phyloP scores from a whole-genome alignment of 2,113 vertebrate species.

The Amazona guildingii region DNA sequence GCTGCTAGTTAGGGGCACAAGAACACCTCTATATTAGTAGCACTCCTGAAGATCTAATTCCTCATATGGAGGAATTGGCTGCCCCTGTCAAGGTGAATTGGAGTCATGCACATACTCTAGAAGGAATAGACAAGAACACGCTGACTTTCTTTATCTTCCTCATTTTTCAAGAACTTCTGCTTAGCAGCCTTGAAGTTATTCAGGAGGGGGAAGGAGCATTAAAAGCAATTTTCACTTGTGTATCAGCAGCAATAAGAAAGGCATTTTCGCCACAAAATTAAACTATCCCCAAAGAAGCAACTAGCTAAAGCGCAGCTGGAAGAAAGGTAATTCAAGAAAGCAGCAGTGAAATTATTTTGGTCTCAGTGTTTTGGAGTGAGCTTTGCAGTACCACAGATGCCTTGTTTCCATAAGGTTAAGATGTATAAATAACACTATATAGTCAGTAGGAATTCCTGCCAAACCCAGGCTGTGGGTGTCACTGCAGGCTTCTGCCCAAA shows the following conservation, averaged over 20 bases:
- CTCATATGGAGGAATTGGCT: background rate
- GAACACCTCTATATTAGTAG: background rate
- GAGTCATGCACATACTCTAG: background rate
- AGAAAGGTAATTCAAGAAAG: background rate
- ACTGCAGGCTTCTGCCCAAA: background rate
- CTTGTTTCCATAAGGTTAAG: background rate
- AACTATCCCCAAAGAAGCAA: background rate
- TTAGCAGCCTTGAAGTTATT: background rate
- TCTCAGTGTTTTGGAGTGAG: background rate
- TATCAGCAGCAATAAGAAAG: background rate
- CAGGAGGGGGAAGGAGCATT: background rate
- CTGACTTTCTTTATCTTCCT: background rate
- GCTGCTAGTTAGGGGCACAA: background rate
- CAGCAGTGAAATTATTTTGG: background rate
- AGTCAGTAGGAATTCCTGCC: background rate
- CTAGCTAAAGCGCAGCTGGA: background rate
- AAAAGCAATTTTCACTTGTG: background rate
- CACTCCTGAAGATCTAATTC: background rate
- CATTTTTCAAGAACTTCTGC: background rate
- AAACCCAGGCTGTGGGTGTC: background rate
- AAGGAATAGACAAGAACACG: background rate
- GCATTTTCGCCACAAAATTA: background rate
- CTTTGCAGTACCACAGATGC: background rate
- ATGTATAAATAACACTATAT: background rate
- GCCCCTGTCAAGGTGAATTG: background rate